Base-by-base conservation (phyloP, 2,113 vertebrate genomes). In the Hydrolagus affinis region DNA sequence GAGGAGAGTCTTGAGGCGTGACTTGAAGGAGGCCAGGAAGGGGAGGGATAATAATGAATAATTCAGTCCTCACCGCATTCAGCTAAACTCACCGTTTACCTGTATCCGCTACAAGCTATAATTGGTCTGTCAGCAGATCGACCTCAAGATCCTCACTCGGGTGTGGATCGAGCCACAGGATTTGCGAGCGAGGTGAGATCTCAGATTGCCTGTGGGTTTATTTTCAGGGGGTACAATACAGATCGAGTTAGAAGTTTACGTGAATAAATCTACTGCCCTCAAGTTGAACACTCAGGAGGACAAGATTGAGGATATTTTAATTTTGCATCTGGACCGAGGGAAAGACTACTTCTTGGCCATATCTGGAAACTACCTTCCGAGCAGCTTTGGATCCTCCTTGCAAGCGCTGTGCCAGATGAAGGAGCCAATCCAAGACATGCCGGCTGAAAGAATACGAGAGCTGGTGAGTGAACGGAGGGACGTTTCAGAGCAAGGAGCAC, bases 331-430 rank as follows among this genome's bases (percentile, higher is more conserved):
- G 85, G 88, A 92, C 14, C 91, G 94, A 78, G 98, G 98, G 69
- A 98, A 98, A 89, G 98, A 99, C 91, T 98, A 98, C 89, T 99
- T 99, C 89, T 89, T 99, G 23, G 94, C 96, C 0, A 86, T 99
- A 89, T 91, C 92, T 0, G 98, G 97, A 86, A 96, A 95, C 91
- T 99, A 99, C 90, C 88, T 96, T 90, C 94, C 96, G 86, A 98
- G 97, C 91, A 98, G 97, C 91, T 99, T 96, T 0, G 96, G 97
- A 86, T 94, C 94, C 28, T 94, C 96, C 76, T 91, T 99, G 85
- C 91, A 92, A 8, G 92, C 92, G 0, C 86, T 99, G 86, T 97
- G 96, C 88, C 89, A 93, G 78, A 93, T 99, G 89, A 95, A 90
- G 87, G 94, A 96, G 59, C 97, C 97, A 0, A 95, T 99, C 88